These are phyloP conservation scores for Psittacula echo DNA, from an alignment of 2,797 vertebrate genomes.

Conservation along the genomic window DNA sequence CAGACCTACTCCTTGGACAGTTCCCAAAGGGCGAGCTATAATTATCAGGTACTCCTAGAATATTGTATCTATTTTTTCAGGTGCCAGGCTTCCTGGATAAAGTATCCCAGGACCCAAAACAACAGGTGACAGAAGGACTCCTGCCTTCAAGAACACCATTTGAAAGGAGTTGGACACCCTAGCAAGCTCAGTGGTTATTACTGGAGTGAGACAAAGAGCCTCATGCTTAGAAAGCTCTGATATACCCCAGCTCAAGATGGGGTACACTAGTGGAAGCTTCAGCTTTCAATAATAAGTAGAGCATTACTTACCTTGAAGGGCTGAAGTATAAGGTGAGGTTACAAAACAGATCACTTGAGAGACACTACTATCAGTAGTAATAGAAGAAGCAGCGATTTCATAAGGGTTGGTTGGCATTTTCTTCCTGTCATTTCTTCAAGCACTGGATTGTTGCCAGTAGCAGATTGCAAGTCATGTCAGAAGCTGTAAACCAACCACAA, in stretches of 20 bases:
- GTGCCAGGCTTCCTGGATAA: background rate
- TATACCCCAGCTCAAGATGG: background rate
- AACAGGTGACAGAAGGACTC: background rate
- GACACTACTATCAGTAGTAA: background rate
- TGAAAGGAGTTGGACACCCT: background rate
- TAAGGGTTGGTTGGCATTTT: background rate
- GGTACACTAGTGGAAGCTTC: background rate
- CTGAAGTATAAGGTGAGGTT: background rate
- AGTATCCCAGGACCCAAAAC: background rate
- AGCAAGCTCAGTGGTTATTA: rapidly evolving
- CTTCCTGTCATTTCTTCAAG: background rate
- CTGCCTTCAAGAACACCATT: background rate
- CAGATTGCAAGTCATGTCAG: background rate
- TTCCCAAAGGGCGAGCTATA: background rate
- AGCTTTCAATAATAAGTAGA: background rate
- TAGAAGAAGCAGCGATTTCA: background rate
- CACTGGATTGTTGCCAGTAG: background rate
- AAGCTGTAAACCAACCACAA: background rate
- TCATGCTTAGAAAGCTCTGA: background rate
- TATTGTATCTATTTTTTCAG: background rate
- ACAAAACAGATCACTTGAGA: background rate
- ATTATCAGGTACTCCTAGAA: background rate
- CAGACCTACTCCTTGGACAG: background rate
- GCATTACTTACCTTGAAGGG: background rate
- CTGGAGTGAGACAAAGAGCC: background rate